A percentile compares a stretch with the other conserved stretches of the same genome.
Conservation (phyloP, 2,113 vertebrate species). For the Hiodon alosoides region DNA sequence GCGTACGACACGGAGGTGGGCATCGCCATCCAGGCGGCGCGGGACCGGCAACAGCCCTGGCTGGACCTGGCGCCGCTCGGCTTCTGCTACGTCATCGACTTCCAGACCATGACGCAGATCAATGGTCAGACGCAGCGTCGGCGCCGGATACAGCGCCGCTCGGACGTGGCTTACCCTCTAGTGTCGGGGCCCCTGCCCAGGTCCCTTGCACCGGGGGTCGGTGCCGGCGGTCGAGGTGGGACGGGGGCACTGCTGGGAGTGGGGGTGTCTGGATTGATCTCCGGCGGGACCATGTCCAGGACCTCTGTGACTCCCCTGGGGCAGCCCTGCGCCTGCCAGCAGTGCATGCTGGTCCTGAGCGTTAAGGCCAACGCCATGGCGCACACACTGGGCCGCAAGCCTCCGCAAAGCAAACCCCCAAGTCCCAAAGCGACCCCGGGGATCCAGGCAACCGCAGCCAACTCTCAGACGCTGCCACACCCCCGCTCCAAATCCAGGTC, state of each 20-base stretch:
- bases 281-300: conserved; percentile 63
- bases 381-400: conserved; percentile 64
- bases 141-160: conserved; percentile 79
- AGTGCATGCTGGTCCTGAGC: conserved; percentile 83
- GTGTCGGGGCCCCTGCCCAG: conserved; percentile 79
- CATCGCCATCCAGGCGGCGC: conserved; percentile 93
- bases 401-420: conserved; percentile 56
- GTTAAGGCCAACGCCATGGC: conserved; percentile 67
- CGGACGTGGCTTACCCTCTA: conserved; percentile 81
- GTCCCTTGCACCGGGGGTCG: conserved; percentile 67
- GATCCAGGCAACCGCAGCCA: conserved; percentile 28
- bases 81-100: conserved; percentile 96
- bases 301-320: conserved; percentile 65
- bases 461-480: conserved; percentile 52
- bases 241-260: conserved; percentile 59
- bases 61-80: conserved; percentile 92
- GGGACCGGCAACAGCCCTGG: conserved; percentile 95
- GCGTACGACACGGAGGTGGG: conserved; percentile 96
- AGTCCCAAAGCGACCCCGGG: conserved; percentile 53
- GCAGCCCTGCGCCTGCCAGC: conserved; percentile 79
- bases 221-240: conserved; percentile 61
- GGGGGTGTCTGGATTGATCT: conserved; percentile 61
- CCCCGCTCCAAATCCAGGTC: conserved; percentile 55
- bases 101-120: conserved; percentile 96
- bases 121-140: conserved; percentile 91